Conservation (phyloP, 2,113 vertebrate genomes). For the Pelecanoides urinatrix region DNA sequence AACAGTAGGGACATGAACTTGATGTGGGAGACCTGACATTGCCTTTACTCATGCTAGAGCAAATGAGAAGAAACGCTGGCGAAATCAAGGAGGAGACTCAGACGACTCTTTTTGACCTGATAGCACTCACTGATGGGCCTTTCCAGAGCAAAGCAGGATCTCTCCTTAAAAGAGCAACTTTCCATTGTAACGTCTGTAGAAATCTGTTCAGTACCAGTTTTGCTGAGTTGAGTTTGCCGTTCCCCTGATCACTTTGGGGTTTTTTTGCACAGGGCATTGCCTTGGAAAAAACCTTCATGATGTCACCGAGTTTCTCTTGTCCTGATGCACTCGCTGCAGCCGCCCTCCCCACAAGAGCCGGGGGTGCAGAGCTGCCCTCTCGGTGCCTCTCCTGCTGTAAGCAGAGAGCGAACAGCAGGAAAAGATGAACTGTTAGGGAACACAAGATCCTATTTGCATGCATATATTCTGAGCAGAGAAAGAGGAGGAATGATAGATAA, state of each 20-base stretch:
- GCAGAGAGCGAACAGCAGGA: not conserved
- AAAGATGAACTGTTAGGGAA: not conserved
- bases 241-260: not conserved
- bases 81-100: not conserved
- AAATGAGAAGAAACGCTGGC: accelerated
- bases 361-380: not conserved
- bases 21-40: not conserved
- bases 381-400: not conserved
- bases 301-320: not conserved
- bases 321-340: accelerated
- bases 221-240: not conserved
- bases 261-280: not conserved
- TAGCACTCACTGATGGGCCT: too few relatives aligned
- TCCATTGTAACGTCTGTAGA: accelerated
- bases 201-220: not conserved
- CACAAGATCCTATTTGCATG: not conserved
- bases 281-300: not conserved
- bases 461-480: not conserved
- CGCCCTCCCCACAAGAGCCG: not conserved
- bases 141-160: not conserved
- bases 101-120: not conserved
- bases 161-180: not conserved
- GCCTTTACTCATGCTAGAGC: not conserved
- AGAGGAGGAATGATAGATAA: not conserved
- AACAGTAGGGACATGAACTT: accelerated